These are phyloP conservation scores for Paradoxurus hermaphroditus DNA, from an alignment of 2,113 vertebrate species.

Conservation along the genomic window DNA sequence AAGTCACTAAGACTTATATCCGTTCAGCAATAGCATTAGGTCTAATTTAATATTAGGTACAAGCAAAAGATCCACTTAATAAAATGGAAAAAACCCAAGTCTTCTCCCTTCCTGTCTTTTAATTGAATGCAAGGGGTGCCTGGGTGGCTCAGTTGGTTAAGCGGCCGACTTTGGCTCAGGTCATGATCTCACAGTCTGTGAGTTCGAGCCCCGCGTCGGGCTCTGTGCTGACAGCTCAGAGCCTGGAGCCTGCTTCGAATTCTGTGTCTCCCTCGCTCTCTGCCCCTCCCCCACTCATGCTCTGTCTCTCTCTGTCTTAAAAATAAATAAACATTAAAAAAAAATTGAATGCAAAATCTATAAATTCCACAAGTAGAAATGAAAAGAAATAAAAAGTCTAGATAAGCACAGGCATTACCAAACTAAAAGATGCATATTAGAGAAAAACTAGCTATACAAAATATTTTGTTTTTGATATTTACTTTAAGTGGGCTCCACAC, in stretches of 20 bases:
- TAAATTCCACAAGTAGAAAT: background rate
- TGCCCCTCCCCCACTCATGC: no score
- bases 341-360: background rate
- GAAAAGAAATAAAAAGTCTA: background rate
- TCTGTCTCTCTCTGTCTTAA: no score
- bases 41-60: background rate
- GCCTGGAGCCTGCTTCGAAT: no score
- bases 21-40: background rate
- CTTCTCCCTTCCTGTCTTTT: background rate
- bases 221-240: no score
- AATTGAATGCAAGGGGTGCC: no score
- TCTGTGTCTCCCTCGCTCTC: no score
- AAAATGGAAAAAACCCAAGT: background rate
- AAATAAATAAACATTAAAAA: no score
- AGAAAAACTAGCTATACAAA: background rate
- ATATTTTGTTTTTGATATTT: no score
- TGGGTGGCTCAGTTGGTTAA: no score
- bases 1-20: background rate
- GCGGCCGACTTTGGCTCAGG: no score
- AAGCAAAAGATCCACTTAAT: background rate
- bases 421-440: background rate
- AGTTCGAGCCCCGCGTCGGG: no score
- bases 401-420: background rate
- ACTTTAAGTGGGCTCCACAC: background rate
- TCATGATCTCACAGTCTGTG: no score